Evolutionary conservation across 2,888 invertebrate genomes (phyloP).

Genomic region (Drosophila recens): DNA sequence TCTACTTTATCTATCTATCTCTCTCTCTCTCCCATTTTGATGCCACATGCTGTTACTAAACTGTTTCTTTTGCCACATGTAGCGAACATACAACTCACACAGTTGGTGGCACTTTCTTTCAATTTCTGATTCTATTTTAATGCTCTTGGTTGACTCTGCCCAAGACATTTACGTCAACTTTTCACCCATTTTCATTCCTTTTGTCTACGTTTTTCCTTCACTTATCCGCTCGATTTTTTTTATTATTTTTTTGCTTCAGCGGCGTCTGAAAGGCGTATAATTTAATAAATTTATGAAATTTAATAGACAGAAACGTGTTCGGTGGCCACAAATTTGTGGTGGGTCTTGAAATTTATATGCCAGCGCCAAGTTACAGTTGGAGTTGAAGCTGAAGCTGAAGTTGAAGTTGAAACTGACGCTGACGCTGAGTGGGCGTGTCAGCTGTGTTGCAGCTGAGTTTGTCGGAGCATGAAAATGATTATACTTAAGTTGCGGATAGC

Average conservation of each 20-base stretch:
- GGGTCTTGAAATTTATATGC: conserved; percentile 71
- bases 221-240: conserved; percentile 47
- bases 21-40: neutral
- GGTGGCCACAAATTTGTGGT: conserved; percentile 78
- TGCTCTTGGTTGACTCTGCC: conserved; percentile 38
- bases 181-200: conserved; percentile 45
- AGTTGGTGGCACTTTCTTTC: conserved; percentile 70
- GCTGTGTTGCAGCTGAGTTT: conserved; percentile 47
- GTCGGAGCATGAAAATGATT: conserved; percentile 53
- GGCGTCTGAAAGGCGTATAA: conserved; percentile 62
- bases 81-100: conserved; percentile 47
- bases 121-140: conserved; percentile 44
- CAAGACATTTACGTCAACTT: conserved; percentile 50
- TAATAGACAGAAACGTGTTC: conserved; percentile 79
- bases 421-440: conserved; percentile 65
- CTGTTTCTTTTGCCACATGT: conserved; percentile 54
- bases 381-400: conserved; percentile 5
- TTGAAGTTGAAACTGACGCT: conserved; percentile 15
- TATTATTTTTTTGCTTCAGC: neutral
- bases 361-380: conserved; percentile 10
- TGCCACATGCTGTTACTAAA: conserved; percentile 26
- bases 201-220: conserved; percentile 48
- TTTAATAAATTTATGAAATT: conserved; percentile 78
- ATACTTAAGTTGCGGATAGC: conserved; percentile 38
- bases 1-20: neutral